Percentiles rank a stretch among this genome's conserved stretches.
These are phyloP conservation scores for Notothenia coriiceps DNA, from an alignment of 2,113 vertebrate species.

Conservation along the genomic window DNA sequence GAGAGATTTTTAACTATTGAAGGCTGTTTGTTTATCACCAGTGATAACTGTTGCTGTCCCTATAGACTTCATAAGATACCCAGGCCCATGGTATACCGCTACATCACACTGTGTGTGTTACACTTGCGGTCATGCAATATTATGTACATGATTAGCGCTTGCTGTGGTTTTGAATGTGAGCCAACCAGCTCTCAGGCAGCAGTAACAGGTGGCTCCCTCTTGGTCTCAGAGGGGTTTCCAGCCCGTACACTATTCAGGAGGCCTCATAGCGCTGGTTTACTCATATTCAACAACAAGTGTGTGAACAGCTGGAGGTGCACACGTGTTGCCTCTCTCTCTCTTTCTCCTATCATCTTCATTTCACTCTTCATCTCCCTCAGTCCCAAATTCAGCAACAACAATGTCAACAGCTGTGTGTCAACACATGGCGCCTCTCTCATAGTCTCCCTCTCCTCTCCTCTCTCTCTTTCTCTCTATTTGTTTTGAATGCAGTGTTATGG, in stretches of 20 bases:
- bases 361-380: constrained; percentile 23
- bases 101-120: no score
- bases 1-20: no score
- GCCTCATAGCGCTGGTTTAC: constrained; percentile 20
- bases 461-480: constrained; percentile 48
- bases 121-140: background rate
- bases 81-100: no score
- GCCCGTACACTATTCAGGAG: constrained; percentile 2
- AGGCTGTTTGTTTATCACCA: no score
- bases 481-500: constrained; percentile 80
- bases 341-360: background rate
- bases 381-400: constrained; percentile 15
- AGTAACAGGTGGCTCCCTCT: constrained; percentile 60
- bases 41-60: no score
- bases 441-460: constrained; percentile 19
- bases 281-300: constrained; percentile 37
- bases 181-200: constrained; percentile 35
- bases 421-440: constrained; percentile 1
- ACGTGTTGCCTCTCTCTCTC: background rate
- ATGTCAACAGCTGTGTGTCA: constrained; percentile 29
- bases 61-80: no score
- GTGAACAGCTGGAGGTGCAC: constrained; percentile 31
- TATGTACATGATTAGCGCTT: constrained; percentile 17
- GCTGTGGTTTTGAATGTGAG: constrained; percentile 45
- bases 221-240: constrained; percentile 16